A percentile compares a stretch with the other conserved stretches of the same genome.
Evolutionary conservation across 2,888 invertebrate genomes (phyloP).

Genomic region (Cantharis rustica): DNA sequence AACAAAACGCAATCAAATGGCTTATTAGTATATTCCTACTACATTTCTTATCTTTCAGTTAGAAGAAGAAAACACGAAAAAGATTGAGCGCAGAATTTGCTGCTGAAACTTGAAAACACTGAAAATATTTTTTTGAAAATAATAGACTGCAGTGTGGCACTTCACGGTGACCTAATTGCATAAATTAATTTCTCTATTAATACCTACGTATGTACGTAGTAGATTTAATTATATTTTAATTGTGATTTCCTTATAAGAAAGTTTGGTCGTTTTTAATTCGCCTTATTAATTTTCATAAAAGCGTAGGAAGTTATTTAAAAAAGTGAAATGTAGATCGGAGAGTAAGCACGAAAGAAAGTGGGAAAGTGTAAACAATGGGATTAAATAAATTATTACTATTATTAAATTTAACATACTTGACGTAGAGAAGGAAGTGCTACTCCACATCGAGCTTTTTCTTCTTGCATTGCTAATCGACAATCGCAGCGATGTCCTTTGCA

Average conservation of each 20-base stretch:
- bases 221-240: neutral
- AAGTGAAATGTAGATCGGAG: neutral
- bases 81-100: neutral
- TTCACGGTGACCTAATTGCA: neutral
- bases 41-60: no score
- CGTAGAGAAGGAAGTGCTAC: conserved; percentile 39
- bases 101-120: neutral
- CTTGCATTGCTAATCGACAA: conserved; percentile 43
- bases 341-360: neutral
- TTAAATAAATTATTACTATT: neutral
- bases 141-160: neutral
- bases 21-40: no score
- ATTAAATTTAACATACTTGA: conserved; percentile 39
- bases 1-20: no score
- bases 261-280: neutral
- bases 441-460: conserved; percentile 37
- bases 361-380: neutral
- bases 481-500: conserved; percentile 48
- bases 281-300: neutral
- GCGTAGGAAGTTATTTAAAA: neutral
- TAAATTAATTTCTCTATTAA: neutral
- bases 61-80: no score
- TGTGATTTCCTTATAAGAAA: neutral
- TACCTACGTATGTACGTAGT: neutral
- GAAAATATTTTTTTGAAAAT: neutral